Evolutionary conservation across 1,140 invertebrate genomes (phyloP).

Genomic region (Mamestra configurata): DNA sequence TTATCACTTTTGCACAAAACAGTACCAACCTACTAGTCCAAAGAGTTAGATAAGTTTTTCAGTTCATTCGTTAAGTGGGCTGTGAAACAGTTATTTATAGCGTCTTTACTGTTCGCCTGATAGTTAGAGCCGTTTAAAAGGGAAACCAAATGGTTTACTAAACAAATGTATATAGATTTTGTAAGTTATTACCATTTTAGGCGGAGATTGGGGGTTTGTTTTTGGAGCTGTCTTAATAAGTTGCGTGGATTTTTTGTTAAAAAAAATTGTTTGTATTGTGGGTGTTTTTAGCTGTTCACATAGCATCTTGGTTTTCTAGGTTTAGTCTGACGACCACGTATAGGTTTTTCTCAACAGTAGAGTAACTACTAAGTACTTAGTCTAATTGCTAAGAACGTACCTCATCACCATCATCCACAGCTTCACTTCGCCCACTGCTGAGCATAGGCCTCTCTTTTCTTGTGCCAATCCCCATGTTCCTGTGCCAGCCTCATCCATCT

Average conservation of each 20-base stretch:
- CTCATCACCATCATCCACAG: too few relatives aligned
- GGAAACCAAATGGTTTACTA: constrained; percentile 52
- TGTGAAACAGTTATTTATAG: constrained; percentile 80
- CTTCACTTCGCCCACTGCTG: too few relatives aligned
- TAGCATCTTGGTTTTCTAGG: too few relatives aligned
- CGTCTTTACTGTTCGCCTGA: constrained; percentile 70
- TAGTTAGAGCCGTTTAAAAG: constrained; percentile 71
- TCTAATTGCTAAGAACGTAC: too few relatives aligned
- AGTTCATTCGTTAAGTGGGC: constrained; percentile 84
- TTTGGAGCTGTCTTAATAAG: neutral
- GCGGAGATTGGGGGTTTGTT: neutral
- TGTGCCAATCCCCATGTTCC: too few relatives aligned
- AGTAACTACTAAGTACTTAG: too few relatives aligned
- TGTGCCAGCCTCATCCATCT: too few relatives aligned
- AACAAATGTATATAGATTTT: constrained; percentile 40
- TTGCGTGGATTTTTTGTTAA: neutral
- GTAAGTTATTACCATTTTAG: neutral
- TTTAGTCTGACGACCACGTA: too few relatives aligned
- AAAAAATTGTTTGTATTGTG: neutral
- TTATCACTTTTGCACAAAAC: constrained; percentile 56
- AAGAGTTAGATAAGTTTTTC: constrained; percentile 83
- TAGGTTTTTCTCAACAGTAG: too few relatives aligned
- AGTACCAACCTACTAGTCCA: constrained; percentile 62
- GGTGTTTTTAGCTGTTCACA: neutral
- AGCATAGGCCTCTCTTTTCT: too few relatives aligned